Percentiles rank a stretch among this genome's conserved stretches.
Conservation (phyloP, 2,113 vertebrate genomes). For the Elachura formosa region DNA sequence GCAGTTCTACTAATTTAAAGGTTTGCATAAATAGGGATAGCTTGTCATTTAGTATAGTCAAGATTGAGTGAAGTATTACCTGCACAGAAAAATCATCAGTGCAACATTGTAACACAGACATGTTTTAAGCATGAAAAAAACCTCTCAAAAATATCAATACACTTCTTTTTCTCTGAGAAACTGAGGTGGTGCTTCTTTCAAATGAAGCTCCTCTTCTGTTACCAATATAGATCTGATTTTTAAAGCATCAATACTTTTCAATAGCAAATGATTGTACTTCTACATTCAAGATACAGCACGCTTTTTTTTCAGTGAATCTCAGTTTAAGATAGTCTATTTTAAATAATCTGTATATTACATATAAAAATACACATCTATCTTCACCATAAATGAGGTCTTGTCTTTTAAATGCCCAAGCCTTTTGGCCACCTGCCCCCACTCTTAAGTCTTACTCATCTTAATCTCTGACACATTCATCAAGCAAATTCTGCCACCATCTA, state of each 20-base stretch:
- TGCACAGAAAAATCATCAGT: conserved; percentile 13
- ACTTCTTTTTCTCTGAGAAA: not conserved
- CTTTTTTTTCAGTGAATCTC: not conserved
- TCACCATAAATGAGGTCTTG: conserved; percentile 49
- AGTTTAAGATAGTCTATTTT: conserved; percentile 38
- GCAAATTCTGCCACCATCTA: not conserved
- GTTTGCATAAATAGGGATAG: conserved; percentile 33
- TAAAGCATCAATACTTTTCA: conserved; percentile 16
- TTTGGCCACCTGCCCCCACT: not conserved
- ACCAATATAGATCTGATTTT: not conserved
- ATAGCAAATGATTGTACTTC: conserved; percentile 21
- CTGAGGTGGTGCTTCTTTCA: not conserved
- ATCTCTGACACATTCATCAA: not conserved
- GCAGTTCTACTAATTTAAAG: not conserved
- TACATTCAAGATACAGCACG: conserved; percentile 42
- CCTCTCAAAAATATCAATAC: not conserved
- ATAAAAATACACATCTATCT: conserved; percentile 67
- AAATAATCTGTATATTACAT: conserved; percentile 49
- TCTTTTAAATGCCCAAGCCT: not conserved
- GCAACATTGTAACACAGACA: not conserved
- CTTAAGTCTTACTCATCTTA: not conserved
- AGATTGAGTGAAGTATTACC: not conserved
- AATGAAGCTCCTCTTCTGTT: not conserved
- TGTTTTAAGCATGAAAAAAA: not conserved
- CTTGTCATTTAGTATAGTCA: not conserved